Evolutionary conservation across 2,113 vertebrate species (phyloP).

Genomic region (Struthio camelus): DNA sequence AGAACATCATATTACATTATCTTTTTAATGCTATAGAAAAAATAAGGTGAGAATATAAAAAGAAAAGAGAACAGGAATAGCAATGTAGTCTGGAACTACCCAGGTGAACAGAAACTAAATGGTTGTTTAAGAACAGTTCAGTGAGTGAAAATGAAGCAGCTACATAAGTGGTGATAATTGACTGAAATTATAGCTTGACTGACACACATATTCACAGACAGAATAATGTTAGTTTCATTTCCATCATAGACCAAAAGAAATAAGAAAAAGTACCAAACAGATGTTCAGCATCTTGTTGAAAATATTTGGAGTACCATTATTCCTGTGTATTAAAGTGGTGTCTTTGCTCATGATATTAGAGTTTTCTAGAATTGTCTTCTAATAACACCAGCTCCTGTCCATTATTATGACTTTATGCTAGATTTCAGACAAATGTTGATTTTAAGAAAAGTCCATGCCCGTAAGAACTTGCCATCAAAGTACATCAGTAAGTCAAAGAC

Average conservation of each 20-base stretch:
- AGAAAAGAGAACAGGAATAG: constrained; percentile 16
- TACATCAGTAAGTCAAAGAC: no score
- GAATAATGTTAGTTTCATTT: background rate
- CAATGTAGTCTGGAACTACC: background rate
- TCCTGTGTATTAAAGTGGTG: background rate
- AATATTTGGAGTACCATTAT: background rate
- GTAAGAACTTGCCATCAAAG: no score
- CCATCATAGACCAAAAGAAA: no score
- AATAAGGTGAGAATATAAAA: background rate
- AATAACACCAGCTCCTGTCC: no score
- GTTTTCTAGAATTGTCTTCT: no score
- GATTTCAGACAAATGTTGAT: no score
- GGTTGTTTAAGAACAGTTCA: background rate
- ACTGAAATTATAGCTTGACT: no score
- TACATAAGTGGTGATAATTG: background rate
- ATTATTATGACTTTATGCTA: no score
- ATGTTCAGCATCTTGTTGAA: background rate
- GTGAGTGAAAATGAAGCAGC: background rate
- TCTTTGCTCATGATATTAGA: background rate
- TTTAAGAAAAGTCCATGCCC: no score
- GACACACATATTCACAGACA: background rate
- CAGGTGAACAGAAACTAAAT: background rate
- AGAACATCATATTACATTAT: constrained; percentile 43
- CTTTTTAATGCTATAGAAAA: constrained; percentile 18
- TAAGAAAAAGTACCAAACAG: background rate